Conservation (phyloP, 2,113 vertebrate genomes). For the Vulpes ferrilata region DNA sequence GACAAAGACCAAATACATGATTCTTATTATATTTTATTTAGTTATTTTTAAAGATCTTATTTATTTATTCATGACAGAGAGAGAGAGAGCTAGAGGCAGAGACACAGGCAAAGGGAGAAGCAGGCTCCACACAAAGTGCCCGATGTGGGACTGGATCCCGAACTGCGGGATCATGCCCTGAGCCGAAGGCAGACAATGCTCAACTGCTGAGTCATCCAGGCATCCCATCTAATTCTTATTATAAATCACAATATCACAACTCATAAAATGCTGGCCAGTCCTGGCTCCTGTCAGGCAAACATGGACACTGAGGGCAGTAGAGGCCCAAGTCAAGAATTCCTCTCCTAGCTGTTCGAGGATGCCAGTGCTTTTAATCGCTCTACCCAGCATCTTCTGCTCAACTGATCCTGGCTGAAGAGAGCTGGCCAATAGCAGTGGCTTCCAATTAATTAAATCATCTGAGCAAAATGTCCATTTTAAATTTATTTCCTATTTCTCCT, state of each 20-base stretch:
- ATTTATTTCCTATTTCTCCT: slow-evolving; percentile 25
- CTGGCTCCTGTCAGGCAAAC: neutral
- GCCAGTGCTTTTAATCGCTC: neutral
- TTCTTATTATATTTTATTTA: neutral
- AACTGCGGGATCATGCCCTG: too few species aligned
- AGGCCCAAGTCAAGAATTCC: neutral
- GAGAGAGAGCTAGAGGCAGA: too few species aligned
- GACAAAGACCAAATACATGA: neutral
- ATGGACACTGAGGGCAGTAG: neutral
- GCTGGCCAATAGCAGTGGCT: neutral
- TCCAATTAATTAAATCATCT: neutral
- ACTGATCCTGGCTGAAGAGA: neutral
- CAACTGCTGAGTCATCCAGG: too few species aligned
- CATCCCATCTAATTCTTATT: neutral
- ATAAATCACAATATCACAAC: neutral
- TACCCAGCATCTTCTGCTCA: neutral
- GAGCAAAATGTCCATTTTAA: slow-evolving; percentile 11
- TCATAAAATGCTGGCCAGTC: neutral
- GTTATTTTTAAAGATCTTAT: too few species aligned
- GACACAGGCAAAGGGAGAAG: too few species aligned
- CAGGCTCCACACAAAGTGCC: too few species aligned
- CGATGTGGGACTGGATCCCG: too few species aligned
- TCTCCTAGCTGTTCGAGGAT: neutral
- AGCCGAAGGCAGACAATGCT: too few species aligned
- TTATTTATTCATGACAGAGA: too few species aligned